Conservation (phyloP, 2,113 vertebrate genomes). For the Cervus canadensis region DNA sequence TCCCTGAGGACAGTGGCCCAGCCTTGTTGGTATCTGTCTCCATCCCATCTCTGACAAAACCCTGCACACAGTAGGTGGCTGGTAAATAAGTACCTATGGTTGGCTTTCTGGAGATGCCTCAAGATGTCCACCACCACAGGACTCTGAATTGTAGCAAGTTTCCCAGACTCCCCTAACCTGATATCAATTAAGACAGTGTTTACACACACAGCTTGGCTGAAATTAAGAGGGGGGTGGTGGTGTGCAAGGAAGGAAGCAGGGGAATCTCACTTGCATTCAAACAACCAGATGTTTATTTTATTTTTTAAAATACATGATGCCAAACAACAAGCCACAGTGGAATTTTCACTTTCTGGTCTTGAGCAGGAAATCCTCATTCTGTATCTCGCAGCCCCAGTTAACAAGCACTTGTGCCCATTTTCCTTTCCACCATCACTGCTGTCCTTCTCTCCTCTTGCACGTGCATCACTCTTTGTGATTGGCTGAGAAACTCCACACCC, state of each 20-base stretch:
- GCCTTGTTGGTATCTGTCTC: fast-evolving
- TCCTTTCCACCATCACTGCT: too few relatives aligned
- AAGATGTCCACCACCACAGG: not conserved
- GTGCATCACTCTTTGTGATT: fast-evolving
- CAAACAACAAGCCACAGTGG: not conserved
- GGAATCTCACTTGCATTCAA: not conserved
- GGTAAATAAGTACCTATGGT: fast-evolving
- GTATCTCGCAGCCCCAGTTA: not conserved
- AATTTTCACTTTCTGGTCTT: not conserved
- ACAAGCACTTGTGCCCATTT: fast-evolving
- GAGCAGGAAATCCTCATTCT: not conserved
- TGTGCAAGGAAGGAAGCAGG: not conserved
- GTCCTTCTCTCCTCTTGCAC: not conserved
- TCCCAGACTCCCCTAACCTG: not conserved
- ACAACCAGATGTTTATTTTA: conserved; percentile 44
- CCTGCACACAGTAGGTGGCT: not conserved
- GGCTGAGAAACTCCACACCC: not conserved
- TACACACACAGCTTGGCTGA: conserved; percentile 3
- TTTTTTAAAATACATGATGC: not conserved
- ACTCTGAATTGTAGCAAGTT: not conserved
- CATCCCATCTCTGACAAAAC: fast-evolving
- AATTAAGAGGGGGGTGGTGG: not conserved
- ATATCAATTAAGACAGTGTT: conserved; percentile 33
- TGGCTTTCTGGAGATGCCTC: not conserved
- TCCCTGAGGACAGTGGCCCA: too few relatives aligned